Percentiles rank a stretch among this genome's conserved stretches.
Conservation (phyloP, 2,113 vertebrate genomes). For the Tachycineta bicolor region DNA sequence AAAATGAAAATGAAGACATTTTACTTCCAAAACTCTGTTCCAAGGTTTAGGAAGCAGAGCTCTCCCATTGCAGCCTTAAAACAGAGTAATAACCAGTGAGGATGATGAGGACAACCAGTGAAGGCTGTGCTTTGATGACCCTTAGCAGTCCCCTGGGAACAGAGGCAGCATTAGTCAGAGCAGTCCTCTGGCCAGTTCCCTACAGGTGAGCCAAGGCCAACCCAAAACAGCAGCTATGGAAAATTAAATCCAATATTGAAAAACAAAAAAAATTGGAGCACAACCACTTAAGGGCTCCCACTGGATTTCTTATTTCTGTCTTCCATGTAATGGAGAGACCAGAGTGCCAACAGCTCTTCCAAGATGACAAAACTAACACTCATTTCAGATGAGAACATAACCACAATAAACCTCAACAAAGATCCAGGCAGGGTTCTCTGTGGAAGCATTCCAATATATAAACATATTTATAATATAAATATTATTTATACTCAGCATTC, state of each 20-base stretch:
- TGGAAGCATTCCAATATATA: background rate
- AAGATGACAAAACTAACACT: background rate
- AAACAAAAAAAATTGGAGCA: background rate
- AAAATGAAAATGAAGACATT: background rate
- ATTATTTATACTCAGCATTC: background rate
- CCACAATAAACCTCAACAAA: background rate
- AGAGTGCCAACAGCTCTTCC: background rate
- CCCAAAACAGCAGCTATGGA: background rate
- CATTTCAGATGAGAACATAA: background rate
- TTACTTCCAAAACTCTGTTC: background rate
- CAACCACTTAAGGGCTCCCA: background rate
- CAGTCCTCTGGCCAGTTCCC: background rate
- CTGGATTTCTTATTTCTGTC: background rate
- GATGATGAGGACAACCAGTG: rapidly evolving
- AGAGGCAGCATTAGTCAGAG: background rate
- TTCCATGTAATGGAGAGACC: background rate
- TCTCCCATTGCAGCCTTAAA: background rate
- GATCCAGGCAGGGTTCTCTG: background rate
- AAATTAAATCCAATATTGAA: background rate
- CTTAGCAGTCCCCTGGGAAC: background rate
- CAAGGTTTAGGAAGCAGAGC: background rate
- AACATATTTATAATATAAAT: background rate
- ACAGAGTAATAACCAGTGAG: background rate
- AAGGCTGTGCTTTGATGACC: background rate
- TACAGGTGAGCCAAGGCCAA: background rate